A percentile compares a stretch with the other conserved stretches of the same genome.
phyloP scores from a whole-genome alignment of 1,140 invertebrate species.

The Drosophila fuyamai region DNA sequence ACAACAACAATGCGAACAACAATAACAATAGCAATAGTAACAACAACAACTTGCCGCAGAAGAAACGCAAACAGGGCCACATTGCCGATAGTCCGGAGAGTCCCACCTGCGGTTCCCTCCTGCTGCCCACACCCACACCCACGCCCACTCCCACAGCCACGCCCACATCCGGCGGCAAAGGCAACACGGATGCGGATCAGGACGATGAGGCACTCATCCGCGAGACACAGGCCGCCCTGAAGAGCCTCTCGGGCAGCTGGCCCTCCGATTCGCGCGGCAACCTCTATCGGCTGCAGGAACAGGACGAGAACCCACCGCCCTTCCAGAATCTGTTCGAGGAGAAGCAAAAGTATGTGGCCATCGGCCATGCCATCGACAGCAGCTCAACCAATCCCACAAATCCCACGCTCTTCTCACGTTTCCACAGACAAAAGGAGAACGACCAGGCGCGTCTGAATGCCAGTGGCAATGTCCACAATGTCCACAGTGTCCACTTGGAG shows the following conservation, averaged over 20 bases:
- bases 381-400: slow-evolving; percentile 2
- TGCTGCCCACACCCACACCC: not conserved
- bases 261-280: slow-evolving; percentile 87
- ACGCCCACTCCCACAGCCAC: not conserved
- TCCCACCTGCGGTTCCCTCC: slow-evolving; percentile 9
- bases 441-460: slow-evolving; percentile 79
- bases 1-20: slow-evolving; percentile 87
- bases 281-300: slow-evolving; percentile 88
- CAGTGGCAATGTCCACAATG: slow-evolving; percentile 10
- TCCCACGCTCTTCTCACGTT: slow-evolving; percentile 63
- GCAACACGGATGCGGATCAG: slow-evolving; percentile 80
- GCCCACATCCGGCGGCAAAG: slow-evolving; percentile 1
- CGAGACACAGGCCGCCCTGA: slow-evolving; percentile 93
- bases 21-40: slow-evolving; percentile 82
- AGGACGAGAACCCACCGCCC: slow-evolving; percentile 90
- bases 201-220: slow-evolving; percentile 93
- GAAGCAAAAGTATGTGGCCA: slow-evolving; percentile 87
- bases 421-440: slow-evolving; percentile 84
- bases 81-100: slow-evolving; percentile 42
- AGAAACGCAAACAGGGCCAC: slow-evolving; percentile 36
- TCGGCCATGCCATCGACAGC: slow-evolving; percentile 10
- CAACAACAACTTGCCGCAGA: slow-evolving; percentile 44
- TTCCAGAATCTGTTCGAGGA: slow-evolving; percentile 95
- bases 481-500: slow-evolving; percentile 3
- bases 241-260: slow-evolving; percentile 93